Conservation (phyloP, 2,888 invertebrate species). For the Eledona agricola region DNA sequence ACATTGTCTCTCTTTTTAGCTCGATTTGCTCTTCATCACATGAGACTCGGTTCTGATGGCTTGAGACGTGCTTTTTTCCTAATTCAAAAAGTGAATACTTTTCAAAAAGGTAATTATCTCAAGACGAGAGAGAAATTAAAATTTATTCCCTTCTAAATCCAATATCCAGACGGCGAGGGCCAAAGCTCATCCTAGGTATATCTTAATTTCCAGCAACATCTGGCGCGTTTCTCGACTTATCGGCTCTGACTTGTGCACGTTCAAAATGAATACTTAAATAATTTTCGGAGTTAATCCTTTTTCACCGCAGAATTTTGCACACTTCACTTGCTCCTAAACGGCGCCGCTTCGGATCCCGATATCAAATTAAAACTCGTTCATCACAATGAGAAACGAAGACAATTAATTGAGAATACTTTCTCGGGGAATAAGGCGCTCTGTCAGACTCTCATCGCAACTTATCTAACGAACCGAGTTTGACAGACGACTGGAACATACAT, state of each 20-base stretch:
- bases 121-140: constrained; percentile 54
- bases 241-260: constrained; percentile 56
- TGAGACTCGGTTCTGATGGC: constrained; percentile 22
- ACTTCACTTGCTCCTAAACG: constrained; percentile 39
- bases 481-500: constrained; percentile 46
- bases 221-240: constrained; percentile 55
- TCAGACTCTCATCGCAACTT: constrained; percentile 51
- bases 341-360: constrained; percentile 35
- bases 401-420: too few relatives aligned
- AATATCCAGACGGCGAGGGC: constrained; percentile 49
- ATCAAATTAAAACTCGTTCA: constrained; percentile 39
- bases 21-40: constrained; percentile 40
- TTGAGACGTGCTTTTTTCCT: constrained; percentile 10
- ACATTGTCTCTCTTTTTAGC: constrained; percentile 38
- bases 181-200: constrained; percentile 52
- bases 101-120: constrained; percentile 37
- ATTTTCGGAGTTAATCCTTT: constrained; percentile 43
- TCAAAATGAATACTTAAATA: constrained; percentile 49
- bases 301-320: constrained; percentile 36
- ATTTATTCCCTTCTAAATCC: constrained; percentile 61
- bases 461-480: constrained; percentile 58
- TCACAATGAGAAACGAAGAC: too few relatives aligned
- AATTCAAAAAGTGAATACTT: constrained; percentile 2
- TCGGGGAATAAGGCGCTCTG: too few relatives aligned
- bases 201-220: constrained; percentile 57